These are phyloP conservation scores for Dipodomys stephensi DNA, from an alignment of 2,113 vertebrate genomes.

Conservation along the genomic window DNA sequence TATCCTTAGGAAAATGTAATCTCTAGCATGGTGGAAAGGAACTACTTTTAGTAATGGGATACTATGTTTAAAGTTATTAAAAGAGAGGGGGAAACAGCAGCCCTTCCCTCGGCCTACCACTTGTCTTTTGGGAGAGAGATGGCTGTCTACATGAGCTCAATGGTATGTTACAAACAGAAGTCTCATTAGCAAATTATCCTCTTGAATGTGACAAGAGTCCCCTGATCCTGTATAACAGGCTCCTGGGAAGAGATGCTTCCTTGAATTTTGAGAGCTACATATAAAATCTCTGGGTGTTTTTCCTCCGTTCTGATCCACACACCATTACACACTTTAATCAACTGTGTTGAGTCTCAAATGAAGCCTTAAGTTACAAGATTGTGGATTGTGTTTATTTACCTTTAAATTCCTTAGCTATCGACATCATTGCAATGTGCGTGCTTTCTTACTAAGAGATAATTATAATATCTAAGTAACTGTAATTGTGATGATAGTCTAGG, in stretches of 20 bases:
- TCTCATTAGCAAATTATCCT: constrained; percentile 4
- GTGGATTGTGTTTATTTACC: constrained; percentile 30
- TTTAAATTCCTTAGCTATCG: neutral
- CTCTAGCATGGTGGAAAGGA: neutral
- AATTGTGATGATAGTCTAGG: neutral
- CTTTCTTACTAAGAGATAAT: neutral
- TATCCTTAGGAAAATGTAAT: neutral
- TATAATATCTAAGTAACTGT: neutral
- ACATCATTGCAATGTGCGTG: neutral
- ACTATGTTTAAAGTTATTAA: neutral
- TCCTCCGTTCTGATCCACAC: neutral
- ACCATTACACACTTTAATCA: constrained; percentile 49
- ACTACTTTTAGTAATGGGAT: neutral
- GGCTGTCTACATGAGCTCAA: neutral
- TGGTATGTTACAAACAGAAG: neutral
- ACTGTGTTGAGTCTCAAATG: constrained; percentile 21
- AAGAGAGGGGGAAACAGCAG: neutral
- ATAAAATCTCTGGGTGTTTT: constrained; percentile 34
- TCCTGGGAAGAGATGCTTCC: constrained; percentile 17
- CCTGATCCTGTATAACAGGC: neutral
- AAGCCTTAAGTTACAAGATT: constrained; percentile 25
- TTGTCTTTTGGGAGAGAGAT: neutral
- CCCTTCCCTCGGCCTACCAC: neutral
- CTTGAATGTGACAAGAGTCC: neutral
- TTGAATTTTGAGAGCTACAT: constrained; percentile 17